A percentile compares a stretch with the other conserved stretches of the same genome.
Conservation (phyloP, 2,888 invertebrate genomes). For the Drosophila engyochracea region DNA sequence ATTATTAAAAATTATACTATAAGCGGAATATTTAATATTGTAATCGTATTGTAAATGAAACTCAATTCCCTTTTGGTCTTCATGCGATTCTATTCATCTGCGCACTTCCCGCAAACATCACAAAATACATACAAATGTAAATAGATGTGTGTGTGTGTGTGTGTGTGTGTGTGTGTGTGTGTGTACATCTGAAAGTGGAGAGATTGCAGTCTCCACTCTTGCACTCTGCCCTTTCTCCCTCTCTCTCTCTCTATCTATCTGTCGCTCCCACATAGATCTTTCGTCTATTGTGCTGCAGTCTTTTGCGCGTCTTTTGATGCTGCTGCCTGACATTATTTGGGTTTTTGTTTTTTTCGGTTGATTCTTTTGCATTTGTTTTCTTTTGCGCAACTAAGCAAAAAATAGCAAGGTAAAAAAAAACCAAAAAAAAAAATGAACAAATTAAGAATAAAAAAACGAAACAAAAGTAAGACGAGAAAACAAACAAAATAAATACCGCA, state of each 20-base stretch:
- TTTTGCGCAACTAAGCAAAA: slow-evolving; percentile 57
- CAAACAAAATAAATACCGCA: slow-evolving; percentile 36
- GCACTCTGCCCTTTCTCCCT: background rate
- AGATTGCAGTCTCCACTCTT: slow-evolving; percentile 8
- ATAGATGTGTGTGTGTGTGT: background rate
- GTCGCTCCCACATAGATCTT: background rate
- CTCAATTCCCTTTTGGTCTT: background rate
- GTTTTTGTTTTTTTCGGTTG: slow-evolving; percentile 5
- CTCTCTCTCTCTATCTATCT: background rate
- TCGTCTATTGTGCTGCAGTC: slow-evolving; percentile 33
- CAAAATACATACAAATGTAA: background rate
- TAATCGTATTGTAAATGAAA: background rate
- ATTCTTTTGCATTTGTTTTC: slow-evolving; percentile 19
- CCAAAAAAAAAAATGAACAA: background rate
- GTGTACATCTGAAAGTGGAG: slow-evolving; percentile 15
- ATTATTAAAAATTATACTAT: background rate
- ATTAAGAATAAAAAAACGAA: background rate
- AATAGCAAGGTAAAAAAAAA: slow-evolving; percentile 18
- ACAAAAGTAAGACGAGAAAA: slow-evolving; percentile 1
- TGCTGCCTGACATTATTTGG: slow-evolving; percentile 45
- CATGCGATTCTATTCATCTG: slow-evolving; percentile 5
- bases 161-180: background rate
- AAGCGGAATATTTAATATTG: background rate
- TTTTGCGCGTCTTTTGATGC: slow-evolving; percentile 42
- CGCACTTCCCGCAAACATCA: slow-evolving; percentile 39